Evolutionary conservation across 1,140 invertebrate species (phyloP).

Genomic region (Ostrea edulis): DNA sequence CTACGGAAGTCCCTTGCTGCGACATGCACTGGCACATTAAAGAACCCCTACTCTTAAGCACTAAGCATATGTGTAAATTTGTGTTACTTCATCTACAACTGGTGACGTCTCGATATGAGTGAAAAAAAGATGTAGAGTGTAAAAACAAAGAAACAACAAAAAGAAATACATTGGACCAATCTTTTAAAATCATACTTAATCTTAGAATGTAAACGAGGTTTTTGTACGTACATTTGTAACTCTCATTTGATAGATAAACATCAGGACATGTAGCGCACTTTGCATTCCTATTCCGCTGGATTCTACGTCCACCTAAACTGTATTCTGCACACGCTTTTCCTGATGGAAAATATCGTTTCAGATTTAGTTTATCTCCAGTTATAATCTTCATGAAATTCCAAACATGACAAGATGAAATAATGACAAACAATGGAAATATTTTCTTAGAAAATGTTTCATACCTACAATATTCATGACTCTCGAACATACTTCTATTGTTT

Average conservation of each 20-base stretch:
- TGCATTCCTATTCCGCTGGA: not conserved
- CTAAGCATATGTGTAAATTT: too few relatives aligned
- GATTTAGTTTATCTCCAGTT: not conserved
- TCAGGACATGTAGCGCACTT: not conserved
- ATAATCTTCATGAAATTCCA: too few relatives aligned
- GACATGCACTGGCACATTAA: too few relatives aligned
- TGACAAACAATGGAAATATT: not conserved
- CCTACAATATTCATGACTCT: not conserved
- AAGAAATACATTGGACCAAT: too few relatives aligned
- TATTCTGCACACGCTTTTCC: not conserved
- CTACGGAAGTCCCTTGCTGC: too few relatives aligned
- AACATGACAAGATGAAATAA: not conserved
- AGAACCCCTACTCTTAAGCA: too few relatives aligned
- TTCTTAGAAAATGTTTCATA: not conserved
- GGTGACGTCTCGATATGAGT: too few relatives aligned
- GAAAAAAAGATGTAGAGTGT: too few relatives aligned
- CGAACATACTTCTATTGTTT: conserved; percentile 1
- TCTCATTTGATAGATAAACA: not conserved
- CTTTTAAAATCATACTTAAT: too few relatives aligned
- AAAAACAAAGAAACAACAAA: not conserved
- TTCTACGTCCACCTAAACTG: not conserved
- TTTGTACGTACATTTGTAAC: not conserved
- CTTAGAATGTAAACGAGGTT: too few relatives aligned
- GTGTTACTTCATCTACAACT: not conserved
- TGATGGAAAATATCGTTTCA: not conserved